phyloP scores from a whole-genome alignment of 2,888 invertebrate genomes.

The Ennomos quercinarius region DNA sequence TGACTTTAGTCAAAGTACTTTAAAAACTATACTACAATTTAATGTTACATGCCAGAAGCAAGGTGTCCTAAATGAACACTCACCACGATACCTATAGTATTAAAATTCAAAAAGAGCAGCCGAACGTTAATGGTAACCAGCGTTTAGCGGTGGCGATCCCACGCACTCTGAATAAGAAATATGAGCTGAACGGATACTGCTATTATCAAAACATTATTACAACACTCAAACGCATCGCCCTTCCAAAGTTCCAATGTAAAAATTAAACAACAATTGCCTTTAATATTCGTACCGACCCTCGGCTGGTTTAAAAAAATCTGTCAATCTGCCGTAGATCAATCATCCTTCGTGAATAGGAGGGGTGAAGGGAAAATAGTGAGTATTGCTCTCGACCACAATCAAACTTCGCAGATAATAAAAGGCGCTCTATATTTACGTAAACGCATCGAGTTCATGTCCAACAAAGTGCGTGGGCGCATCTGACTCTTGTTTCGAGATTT shows the following conservation, averaged over 20 bases:
- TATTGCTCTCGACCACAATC: conserved; percentile 69
- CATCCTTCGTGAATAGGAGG: conserved; percentile 80
- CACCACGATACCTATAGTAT: conserved; percentile 50
- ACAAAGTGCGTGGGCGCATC: conserved; percentile 72
- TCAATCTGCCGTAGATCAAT: conserved; percentile 85
- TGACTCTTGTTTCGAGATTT: conserved; percentile 59
- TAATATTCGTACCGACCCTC: conserved; percentile 80
- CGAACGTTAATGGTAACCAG: conserved; percentile 49
- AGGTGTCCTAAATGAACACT: conserved; percentile 69
- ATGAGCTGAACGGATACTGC: conserved; percentile 83
- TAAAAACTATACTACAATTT: too few relatives aligned
- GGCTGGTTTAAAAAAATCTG: conserved; percentile 82
- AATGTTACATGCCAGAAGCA: conserved; percentile 43
- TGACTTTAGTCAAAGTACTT: too few relatives aligned
- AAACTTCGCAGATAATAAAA: conserved; percentile 80
- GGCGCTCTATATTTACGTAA: conserved; percentile 82
- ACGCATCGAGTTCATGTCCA: conserved; percentile 79
- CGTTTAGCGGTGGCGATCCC: conserved; percentile 58
- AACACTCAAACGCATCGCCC: conserved; percentile 82
- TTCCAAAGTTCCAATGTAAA: conserved; percentile 78
- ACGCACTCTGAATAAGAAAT: conserved; percentile 84
- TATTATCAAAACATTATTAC: conserved; percentile 86
- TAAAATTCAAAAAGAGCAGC: conserved; percentile 66
- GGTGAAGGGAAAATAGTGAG: conserved; percentile 59
- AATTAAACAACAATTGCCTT: conserved; percentile 86